These are phyloP conservation scores for Pseudoatta argentina DNA, from an alignment of 1,140 invertebrate species.

Conservation along the genomic window DNA sequence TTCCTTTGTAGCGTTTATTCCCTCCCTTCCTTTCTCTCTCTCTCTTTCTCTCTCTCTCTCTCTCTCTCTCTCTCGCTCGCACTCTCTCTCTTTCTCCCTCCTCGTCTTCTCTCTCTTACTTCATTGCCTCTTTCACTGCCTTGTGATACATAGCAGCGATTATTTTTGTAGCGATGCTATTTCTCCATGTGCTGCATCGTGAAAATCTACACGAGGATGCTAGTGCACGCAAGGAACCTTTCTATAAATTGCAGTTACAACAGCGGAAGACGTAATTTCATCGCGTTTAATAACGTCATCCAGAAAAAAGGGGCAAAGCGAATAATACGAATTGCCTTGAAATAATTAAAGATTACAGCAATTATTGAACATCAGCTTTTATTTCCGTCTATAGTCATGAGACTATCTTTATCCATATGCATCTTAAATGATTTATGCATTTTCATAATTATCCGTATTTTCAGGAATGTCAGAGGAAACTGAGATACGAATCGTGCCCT, in stretches of 20 bases:
- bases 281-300: conserved; percentile 47
- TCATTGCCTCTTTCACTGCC: background rate
- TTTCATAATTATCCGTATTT: conserved; percentile 63
- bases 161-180: conserved; percentile 58
- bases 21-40: background rate
- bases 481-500: conserved; percentile 68
- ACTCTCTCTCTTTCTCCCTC: background rate
- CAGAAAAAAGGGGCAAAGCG: background rate
- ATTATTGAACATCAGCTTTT: conserved; percentile 33
- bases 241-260: conserved; percentile 58
- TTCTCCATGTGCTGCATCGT: conserved; percentile 37
- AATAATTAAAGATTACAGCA: conserved; percentile 47
- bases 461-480: conserved; percentile 68
- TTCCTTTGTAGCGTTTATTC: background rate
- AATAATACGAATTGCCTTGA: conserved; percentile 1
- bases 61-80: too few species aligned
- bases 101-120: background rate
- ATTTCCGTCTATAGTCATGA: conserved; percentile 18
- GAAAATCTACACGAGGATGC: conserved; percentile 39
- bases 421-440: conserved; percentile 61
- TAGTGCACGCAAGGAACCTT: conserved; percentile 27
- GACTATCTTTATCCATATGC: conserved; percentile 28
- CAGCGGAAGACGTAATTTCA: conserved; percentile 23
- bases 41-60: background rate
- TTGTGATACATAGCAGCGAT: conserved; percentile 44